These are phyloP conservation scores for Gryon sp. DNA, from an alignment of 1,140 invertebrate genomes.

Conservation along the genomic window DNA sequence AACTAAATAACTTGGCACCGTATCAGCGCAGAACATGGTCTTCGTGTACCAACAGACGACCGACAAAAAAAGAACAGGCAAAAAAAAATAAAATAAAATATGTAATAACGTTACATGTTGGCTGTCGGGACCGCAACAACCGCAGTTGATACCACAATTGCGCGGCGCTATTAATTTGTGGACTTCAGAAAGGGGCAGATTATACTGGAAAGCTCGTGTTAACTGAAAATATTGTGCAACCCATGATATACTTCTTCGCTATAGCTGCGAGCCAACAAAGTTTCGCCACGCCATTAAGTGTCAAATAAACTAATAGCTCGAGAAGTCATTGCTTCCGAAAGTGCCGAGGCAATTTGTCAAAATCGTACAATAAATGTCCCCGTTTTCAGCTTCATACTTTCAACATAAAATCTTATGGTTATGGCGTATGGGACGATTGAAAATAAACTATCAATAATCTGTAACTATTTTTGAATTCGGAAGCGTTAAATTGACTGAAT, in stretches of 20 bases:
- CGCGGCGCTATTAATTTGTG: slow-evolving; percentile 48
- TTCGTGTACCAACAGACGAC: too few relatives aligned
- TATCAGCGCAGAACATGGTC: background rate
- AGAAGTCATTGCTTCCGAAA: slow-evolving; percentile 14
- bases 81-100: slow-evolving; percentile 6
- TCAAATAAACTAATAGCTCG: slow-evolving; percentile 41
- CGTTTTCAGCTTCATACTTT: too few relatives aligned
- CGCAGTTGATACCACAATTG: slow-evolving; percentile 50
- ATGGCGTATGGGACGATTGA: too few relatives aligned
- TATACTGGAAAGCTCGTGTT: slow-evolving; percentile 18
- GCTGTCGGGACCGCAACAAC: slow-evolving; percentile 17
- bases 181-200: slow-evolving; percentile 42
- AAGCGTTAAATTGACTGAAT: too few relatives aligned
- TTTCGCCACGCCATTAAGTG: slow-evolving; percentile 19
- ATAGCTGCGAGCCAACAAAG: background rate
- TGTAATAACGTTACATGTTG: slow-evolving; percentile 9
- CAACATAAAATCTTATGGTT: too few relatives aligned
- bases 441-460: too few relatives aligned
- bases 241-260: slow-evolving; percentile 49
- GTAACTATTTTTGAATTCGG: too few relatives aligned
- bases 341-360: slow-evolving; percentile 15
- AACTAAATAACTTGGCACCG: background rate
- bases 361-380: slow-evolving; percentile 2
- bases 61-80: background rate
- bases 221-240: slow-evolving; percentile 46